Base-by-base conservation (phyloP, 2,113 vertebrate species). In the Ameiurus melas region DNA sequence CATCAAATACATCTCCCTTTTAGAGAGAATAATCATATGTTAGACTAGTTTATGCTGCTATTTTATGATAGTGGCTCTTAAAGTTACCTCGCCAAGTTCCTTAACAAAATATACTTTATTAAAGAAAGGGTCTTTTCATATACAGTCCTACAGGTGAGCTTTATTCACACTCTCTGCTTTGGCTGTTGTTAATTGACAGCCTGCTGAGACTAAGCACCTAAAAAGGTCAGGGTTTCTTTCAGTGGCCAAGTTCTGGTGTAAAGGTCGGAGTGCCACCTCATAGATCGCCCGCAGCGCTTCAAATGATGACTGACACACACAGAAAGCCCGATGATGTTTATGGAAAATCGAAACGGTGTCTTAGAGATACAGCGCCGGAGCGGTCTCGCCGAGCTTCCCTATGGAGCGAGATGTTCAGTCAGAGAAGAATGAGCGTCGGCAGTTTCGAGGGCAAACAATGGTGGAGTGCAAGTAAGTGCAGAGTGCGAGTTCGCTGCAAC, bases 171-270 rank as follows among this genome's bases (percentile, higher is more conserved):
- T 80, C 71, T 85, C 51, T 19, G 81, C 57, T 83, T 77, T n/a
- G 75, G 71, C 62, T 85, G 53, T 83, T 55, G 90, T 86, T 92
- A 92, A 92, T 91, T 91, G 91, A 90, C 86, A 89, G 70, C 92
- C 92, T 30, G 88, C 90, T 88, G 93, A 86, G 90, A 90, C 79
- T 86, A 90, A 93, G 91, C 85, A 91, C 85, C 85, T 87, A 90
- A 92, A 91, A 94, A 93, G 93, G 92, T 92, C 91, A 93, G 85
- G 58, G 90, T 91, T 92, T 88, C 89, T 90, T 90, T 89, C 73
- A 81, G 83, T 86, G 86, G 77, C 66, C 86, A 77, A 90, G 73
- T 87, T 78, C 75, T 90, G 64, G 64, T 36, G 22, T 58, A 92
- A 93, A 92, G 90, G 93, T 91, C 90, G 87, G 43, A 39, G 75